Base-by-base conservation (phyloP, 2,888 invertebrate species). In the Esperia sulphurella region DNA sequence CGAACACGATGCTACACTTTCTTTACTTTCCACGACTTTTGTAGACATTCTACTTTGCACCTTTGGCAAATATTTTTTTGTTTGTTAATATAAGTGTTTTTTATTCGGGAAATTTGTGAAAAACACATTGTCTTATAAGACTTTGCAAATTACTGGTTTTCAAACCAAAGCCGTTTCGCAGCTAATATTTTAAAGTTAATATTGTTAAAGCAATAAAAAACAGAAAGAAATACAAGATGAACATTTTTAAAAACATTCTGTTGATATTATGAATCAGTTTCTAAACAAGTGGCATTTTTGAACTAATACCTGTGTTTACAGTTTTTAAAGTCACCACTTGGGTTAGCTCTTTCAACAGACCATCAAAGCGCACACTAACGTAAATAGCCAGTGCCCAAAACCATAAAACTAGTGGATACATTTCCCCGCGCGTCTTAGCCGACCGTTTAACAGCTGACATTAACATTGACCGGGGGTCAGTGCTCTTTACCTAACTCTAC, bases 381-480 rank as follows among this genome's bases (percentile, higher is more conserved):
- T 57, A 55, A 52, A 50, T 49, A 52, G 21, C 38, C 37, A 37
- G 21, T 14, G 37, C 44, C 28, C 46, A 29, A 38, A 41, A 45
- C 38, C 46, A 45, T 53, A 52, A 53, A 53, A 49, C 43, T 10
- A 58, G 59, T 65, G 65, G 31, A 66, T 70, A 66, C 63, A 54
- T 49, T 52, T 63, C 59, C 61, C 54, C 54, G 53, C 43, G 50
- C 52, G 51, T 54, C 43, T 54, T 48, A 48, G 50, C 49, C 48
- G 53, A 58, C 57, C 55, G 52, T 65, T 58, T 65, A 68, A 74
- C 77, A 81, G 73, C 75, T 81, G 81, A 80, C 79, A 81, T 80
- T 80, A 80, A 79, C 81, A 79, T 81, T 78, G 74, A 67, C 52
- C 35, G 66, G 70, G 49, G 83, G 81, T 83, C 83, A 81, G 56